Conservation (phyloP, 2,113 vertebrate species). For the Colaptes auratus region DNA sequence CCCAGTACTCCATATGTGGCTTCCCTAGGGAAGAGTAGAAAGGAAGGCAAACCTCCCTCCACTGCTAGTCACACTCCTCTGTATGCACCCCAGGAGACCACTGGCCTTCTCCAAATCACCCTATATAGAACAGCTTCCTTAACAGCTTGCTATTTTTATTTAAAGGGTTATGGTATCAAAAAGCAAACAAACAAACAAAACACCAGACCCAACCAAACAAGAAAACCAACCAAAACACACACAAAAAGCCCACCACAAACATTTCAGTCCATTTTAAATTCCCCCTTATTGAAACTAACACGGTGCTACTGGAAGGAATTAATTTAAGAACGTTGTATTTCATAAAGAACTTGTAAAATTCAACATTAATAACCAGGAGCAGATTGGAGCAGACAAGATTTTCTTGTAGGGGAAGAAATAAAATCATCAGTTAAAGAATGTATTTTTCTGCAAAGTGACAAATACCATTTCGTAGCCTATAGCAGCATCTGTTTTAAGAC, state of each 20-base stretch:
- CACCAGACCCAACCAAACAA: too few species aligned
- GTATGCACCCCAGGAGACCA: too few species aligned
- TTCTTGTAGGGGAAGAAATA: not conserved
- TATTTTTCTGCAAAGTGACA: not conserved
- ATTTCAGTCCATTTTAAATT: not conserved
- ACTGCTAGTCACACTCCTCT: too few species aligned
- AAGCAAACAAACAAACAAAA: too few species aligned
- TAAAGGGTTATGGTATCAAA: not conserved
- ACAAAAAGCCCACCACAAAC: too few species aligned
- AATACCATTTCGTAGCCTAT: not conserved
- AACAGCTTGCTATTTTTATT: not conserved
- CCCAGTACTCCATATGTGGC: too few species aligned
- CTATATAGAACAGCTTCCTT: not conserved
- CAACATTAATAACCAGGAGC: constrained; percentile 41
- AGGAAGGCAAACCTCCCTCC: too few species aligned
- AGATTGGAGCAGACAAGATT: constrained; percentile 38
- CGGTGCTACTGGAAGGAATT: constrained; percentile 11
- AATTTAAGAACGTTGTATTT: constrained; percentile 28
- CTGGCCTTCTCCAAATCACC: not conserved
- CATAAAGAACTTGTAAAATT: constrained; percentile 7
- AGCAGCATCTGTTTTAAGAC: not conserved
- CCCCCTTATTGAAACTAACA: constrained; percentile 1
- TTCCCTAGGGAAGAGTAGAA: too few species aligned
- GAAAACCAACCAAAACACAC: too few species aligned
- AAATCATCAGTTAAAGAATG: not conserved